Base-by-base conservation (phyloP, 2,113 vertebrate species). In the Cryptomyrus ogoouensis region DNA sequence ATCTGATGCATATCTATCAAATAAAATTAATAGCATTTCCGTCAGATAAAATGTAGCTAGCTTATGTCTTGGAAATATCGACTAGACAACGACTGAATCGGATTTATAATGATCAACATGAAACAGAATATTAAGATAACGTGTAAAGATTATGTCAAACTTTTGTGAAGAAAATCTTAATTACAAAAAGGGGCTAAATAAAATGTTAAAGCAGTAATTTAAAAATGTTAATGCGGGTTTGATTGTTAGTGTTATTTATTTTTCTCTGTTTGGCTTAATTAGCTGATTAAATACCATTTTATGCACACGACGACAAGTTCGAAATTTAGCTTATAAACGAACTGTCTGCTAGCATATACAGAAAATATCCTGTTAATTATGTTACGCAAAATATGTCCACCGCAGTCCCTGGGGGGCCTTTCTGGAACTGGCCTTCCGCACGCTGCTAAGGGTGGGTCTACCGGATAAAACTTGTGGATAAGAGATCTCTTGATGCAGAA, bases 381-480 rank as follows among this genome's bases (percentile, higher is more conserved):
- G n/a, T 87, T 31, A 15, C 10, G n/a, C 21, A 87, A 87, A 53
- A 35, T 31, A 53, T 39, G 31, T 56, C 31, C 9, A 35, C n/a
- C 31, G 6, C 31, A 53, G 31, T 56, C 27, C 13, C 50, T 1
- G n/a, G 31, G 42, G 39, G 85, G 47, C 0, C 12, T 15, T 35
- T 35, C 47, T 87, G 27, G 27, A 52, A 87, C 27, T 66, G 35
- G 56, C 24, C 42, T 42, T 39, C 5, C 50, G 52, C 35, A 88
- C 31, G 21, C 87, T 24, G 87, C 31, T 88, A 6, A 66, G 87
- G 87, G 87, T 44, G 53, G 24, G 19, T 62, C 35, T 66, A 13
- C 87, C 35, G 52, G 56, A 46, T 6, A 21, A 84, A 84, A 80
- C 46, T 62, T 90, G 52, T 85, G 83, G 80, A 90, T 58, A 85